phyloP scores from a whole-genome alignment of 2,113 vertebrate genomes.

The Gambusia affinis region DNA sequence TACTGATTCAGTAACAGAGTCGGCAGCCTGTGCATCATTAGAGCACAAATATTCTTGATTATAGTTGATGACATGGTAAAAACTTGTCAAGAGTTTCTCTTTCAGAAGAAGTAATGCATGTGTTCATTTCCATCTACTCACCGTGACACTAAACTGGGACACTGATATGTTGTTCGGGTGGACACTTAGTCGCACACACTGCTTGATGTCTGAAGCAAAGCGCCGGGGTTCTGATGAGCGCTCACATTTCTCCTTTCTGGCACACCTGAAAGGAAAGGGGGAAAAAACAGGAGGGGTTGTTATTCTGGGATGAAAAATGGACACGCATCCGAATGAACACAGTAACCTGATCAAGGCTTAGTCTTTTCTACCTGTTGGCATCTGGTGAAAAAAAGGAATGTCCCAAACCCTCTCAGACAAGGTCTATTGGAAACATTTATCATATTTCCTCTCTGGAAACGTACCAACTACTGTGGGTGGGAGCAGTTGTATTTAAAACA shows the following conservation, averaged over 20 bases:
- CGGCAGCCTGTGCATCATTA: no score
- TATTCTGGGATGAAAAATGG: conserved; percentile 47
- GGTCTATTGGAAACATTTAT: conserved; percentile 58
- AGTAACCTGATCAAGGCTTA: conserved; percentile 62
- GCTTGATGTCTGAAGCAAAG: conserved; percentile 94
- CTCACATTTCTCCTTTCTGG: conserved; percentile 93
- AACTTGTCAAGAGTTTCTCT: not conserved
- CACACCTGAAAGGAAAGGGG: conserved; percentile 83
- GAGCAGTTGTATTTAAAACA: conserved; percentile 69
- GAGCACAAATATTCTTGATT: not conserved
- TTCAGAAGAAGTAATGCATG: not conserved
- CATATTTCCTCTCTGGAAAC: conserved; percentile 65
- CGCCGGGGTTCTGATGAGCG: conserved; percentile 91
- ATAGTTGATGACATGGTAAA: not conserved
- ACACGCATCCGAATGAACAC: conserved; percentile 23
- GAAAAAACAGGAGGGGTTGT: conserved; percentile 36
- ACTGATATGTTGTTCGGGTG: conserved; percentile 99
- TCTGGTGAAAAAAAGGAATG: conserved; percentile 59
- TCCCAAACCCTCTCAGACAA: conserved; percentile 31
- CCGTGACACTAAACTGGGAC: conserved; percentile 96
- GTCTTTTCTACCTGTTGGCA: conserved; percentile 61
- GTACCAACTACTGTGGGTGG: conserved; percentile 35
- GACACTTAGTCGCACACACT: conserved; percentile 94
- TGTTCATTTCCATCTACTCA: conserved; percentile 75
- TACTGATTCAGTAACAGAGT: no score